Evolutionary conservation across 2,888 invertebrate species (phyloP).

Genomic region (Dynastes hyllus): DNA sequence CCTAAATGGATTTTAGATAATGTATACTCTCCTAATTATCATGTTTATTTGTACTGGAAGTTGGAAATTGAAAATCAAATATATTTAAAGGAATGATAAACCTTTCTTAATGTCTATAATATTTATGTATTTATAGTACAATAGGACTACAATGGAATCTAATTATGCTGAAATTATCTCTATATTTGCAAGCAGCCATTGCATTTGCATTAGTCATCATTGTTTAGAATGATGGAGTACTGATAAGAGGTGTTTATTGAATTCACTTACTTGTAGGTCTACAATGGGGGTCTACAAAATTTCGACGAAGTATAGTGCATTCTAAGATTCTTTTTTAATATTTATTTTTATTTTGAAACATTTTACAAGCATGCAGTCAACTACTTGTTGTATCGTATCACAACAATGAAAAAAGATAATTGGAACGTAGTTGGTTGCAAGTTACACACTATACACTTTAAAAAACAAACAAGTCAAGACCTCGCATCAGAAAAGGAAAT

Average conservation of each 20-base stretch:
- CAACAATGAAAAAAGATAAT: slow-evolving; percentile 59
- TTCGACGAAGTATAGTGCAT: slow-evolving; percentile 61
- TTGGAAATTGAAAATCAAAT: too few species aligned
- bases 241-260: not conserved
- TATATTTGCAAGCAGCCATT: slow-evolving; percentile 33
- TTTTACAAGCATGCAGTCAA: slow-evolving; percentile 57
- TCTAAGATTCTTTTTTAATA: slow-evolving; percentile 50
- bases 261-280: slow-evolving; percentile 60
- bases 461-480: slow-evolving; percentile 59
- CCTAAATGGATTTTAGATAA: too few species aligned
- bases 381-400: slow-evolving; percentile 55
- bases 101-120: too few species aligned
- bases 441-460: slow-evolving; percentile 59
- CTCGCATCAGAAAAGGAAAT: slow-evolving; percentile 62
- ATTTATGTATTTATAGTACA: too few species aligned
- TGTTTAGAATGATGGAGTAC: slow-evolving; percentile 20
- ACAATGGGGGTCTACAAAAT: slow-evolving; percentile 67
- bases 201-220: slow-evolving; percentile 38
- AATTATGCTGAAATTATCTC: slow-evolving; percentile 1
- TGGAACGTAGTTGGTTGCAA: slow-evolving; percentile 54
- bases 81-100: too few species aligned
- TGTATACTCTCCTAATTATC: too few species aligned
- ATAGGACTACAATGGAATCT: too few species aligned
- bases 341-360: slow-evolving; percentile 55
- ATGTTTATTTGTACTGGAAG: too few species aligned